Evolutionary conservation across 2,113 vertebrate genomes (phyloP).

Genomic region (Boleophthalmus pectinirostris): DNA sequence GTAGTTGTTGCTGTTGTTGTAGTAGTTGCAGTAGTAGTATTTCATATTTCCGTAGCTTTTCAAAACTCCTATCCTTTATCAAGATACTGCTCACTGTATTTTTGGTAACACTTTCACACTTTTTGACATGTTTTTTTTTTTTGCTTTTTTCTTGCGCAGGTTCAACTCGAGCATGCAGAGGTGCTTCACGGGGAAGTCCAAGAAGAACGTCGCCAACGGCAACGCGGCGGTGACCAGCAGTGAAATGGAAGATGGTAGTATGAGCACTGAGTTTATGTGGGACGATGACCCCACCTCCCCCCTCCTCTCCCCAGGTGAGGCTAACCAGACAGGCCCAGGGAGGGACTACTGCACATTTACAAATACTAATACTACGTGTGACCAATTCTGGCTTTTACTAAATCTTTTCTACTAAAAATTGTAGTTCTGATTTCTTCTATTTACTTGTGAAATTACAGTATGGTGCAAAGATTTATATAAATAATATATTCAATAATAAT

Average conservation of each 20-base stretch:
- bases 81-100: no score
- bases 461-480: background rate
- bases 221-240: constrained; percentile 84
- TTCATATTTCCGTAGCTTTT: no score
- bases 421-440: constrained; percentile 8
- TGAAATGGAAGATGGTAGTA: constrained; percentile 97
- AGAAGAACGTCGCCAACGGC: constrained; percentile 89
- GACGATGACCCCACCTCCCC: constrained; percentile 89
- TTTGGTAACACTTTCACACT: background rate
- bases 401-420: constrained; percentile 4
- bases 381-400: constrained; percentile 41
- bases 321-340: constrained; percentile 90
- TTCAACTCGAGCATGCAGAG: constrained; percentile 91
- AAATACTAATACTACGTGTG: constrained; percentile 3
- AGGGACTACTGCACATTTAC: background rate
- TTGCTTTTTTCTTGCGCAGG: constrained; percentile 64
- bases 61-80: no score
- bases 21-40: no score
- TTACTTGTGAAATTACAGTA: background rate
- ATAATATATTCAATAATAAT: no score
- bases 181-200: constrained; percentile 73
- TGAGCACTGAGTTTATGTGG: constrained; percentile 80
- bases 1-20: no score
- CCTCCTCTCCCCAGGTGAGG: constrained; percentile 90
- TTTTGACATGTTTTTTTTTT: constrained; percentile 13